Percentiles rank a stretch among this genome's conserved stretches.
Evolutionary conservation across 2,888 invertebrate species (phyloP).

Genomic region (Liopterus haemorrhoidalis): DNA sequence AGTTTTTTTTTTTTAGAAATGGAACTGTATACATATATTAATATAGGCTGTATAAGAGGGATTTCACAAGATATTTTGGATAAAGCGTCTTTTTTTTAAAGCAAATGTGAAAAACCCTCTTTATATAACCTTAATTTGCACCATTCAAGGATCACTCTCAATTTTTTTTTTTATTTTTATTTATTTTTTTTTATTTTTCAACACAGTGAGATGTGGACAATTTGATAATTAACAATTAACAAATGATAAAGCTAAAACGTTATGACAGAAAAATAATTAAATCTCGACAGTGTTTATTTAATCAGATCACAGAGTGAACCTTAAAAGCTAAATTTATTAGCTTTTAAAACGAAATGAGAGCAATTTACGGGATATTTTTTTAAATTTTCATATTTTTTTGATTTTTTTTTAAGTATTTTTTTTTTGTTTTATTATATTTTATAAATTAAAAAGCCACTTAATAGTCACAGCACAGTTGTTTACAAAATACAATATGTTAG

Average conservation of each 20-base stretch:
- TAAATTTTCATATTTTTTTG: slow-evolving; percentile 34
- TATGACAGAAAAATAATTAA: no score
- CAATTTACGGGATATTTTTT: slow-evolving; percentile 41
- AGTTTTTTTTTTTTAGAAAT: slow-evolving; percentile 23
- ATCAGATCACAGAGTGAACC: slow-evolving; percentile 13
- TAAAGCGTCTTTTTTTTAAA: slow-evolving; percentile 25
- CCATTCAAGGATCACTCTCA: slow-evolving; percentile 12
- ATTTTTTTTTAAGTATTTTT: slow-evolving; percentile 17
- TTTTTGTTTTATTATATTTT: slow-evolving; percentile 32
- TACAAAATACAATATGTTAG: slow-evolving; percentile 47
- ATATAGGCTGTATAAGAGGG: slow-evolving; percentile 20
- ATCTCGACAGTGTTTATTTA: neutral
- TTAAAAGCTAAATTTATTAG: slow-evolving; percentile 39
- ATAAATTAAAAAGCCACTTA: slow-evolving; percentile 54
- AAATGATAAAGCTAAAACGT: no score
- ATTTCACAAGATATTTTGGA: slow-evolving; percentile 22
- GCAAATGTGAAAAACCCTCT: slow-evolving; percentile 23
- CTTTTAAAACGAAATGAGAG: slow-evolving; percentile 39
- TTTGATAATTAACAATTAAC: no score
- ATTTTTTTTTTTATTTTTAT: neutral
- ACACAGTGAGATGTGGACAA: no score
- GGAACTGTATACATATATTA: slow-evolving; percentile 23
- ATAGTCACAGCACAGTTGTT: slow-evolving; percentile 54
- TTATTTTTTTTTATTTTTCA: no score
- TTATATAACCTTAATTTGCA: slow-evolving; percentile 17